phyloP scores from a whole-genome alignment of 2,113 vertebrate species.

The Archocentrus centrarchus region DNA sequence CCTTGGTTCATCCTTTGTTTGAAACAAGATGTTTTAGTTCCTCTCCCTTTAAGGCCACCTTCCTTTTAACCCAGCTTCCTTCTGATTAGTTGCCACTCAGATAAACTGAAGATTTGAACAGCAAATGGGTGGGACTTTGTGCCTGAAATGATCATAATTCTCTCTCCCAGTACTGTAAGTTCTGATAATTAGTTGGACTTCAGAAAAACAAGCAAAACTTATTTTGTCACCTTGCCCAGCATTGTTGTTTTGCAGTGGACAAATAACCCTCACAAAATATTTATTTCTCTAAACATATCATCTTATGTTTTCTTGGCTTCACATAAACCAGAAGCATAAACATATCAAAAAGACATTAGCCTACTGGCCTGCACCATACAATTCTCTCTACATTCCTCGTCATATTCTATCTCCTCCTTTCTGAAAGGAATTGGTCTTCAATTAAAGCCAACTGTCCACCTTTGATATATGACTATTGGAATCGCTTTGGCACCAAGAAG shows the following conservation, averaged over 20 bases:
- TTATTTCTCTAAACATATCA: not conserved
- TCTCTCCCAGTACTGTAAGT: not conserved
- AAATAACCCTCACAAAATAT: not conserved
- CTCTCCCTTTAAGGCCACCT: too few relatives aligned
- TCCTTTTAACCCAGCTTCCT: too few relatives aligned
- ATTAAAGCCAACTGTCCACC: slow-evolving; percentile 44
- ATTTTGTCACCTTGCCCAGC: not conserved
- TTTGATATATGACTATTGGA: slow-evolving; percentile 42
- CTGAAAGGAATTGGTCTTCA: slow-evolving; percentile 18
- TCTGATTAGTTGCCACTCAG: too few relatives aligned
- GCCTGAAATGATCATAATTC: too few relatives aligned
- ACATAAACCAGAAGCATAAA: not conserved
- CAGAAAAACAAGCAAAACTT: not conserved
- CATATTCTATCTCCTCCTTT: not conserved
- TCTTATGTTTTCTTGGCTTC: not conserved
- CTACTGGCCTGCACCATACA: not conserved
- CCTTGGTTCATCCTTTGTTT: too few relatives aligned
- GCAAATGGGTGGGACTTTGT: too few relatives aligned
- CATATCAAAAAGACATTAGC: not conserved
- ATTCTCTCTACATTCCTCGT: not conserved
- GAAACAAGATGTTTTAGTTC: too few relatives aligned
- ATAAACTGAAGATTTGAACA: too few relatives aligned
- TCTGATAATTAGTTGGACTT: not conserved
- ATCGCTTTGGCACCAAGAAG: slow-evolving; percentile 8
- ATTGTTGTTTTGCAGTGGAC: not conserved